Conservation (phyloP, 2,797 vertebrate genomes). For the Paedocypris micromegethes region DNA sequence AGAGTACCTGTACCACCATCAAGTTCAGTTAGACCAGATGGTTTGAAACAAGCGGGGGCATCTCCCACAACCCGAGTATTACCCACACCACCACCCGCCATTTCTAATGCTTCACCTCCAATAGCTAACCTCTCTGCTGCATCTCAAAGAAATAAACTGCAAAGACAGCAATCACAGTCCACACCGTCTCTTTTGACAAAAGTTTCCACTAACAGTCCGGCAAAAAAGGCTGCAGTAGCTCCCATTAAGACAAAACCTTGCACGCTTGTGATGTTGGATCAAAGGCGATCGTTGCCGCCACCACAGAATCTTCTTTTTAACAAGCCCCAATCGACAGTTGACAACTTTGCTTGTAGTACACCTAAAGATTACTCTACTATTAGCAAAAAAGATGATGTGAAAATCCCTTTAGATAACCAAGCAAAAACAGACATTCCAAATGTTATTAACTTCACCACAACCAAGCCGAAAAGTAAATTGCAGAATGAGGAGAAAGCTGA, state of each 20-base stretch:
- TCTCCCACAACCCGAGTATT: constrained; percentile 1
- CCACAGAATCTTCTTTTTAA: constrained; percentile 56
- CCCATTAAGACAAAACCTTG: constrained; percentile 1
- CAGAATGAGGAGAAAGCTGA: constrained; percentile 35
- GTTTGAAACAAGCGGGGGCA: constrained; percentile 3
- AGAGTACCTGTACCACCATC: constrained; percentile 49
- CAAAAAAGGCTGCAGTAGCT: constrained; percentile 5
- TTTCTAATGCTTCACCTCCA: constrained; percentile 8
- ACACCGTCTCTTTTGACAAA: constrained; percentile 41
- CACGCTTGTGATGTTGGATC: constrained; percentile 4
- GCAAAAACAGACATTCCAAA: constrained; percentile 39
- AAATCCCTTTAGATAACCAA: constrained; percentile 10
- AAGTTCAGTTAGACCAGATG: constrained; percentile 9
- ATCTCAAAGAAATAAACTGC: constrained; percentile 51
- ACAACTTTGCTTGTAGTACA: constrained; percentile 51
- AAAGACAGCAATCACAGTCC: constrained; percentile 58
- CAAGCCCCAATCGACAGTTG: constrained; percentile 45
- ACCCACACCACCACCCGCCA: constrained; percentile 35
- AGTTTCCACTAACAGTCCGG: background rate
- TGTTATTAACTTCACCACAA: constrained; percentile 65
- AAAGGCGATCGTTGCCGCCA: constrained; percentile 27
- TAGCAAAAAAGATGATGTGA: constrained; percentile 45
- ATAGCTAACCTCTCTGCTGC: constrained; percentile 32
- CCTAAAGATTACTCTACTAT: constrained; percentile 63
- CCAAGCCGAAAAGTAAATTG: constrained; percentile 56